phyloP scores from a whole-genome alignment of 2,888 invertebrate species.

The Napeogenes sylphis region DNA sequence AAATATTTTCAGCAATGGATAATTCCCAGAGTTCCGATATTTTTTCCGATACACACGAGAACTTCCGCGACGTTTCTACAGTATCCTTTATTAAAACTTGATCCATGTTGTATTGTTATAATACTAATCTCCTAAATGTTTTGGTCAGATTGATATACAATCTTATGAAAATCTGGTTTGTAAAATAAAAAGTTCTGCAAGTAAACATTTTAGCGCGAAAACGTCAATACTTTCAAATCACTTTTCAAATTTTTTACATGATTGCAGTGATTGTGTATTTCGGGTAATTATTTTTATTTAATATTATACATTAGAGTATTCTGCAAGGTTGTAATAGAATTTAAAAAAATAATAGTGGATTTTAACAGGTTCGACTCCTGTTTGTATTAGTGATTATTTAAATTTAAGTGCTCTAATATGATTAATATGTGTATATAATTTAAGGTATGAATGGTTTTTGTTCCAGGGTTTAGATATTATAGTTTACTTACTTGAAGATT shows the following conservation, averaged over 20 bases:
- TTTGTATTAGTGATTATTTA: too few relatives aligned
- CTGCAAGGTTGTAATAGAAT: too few relatives aligned
- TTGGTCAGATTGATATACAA: slow-evolving; percentile 43
- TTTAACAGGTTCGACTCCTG: too few relatives aligned
- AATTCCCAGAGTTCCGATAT: slow-evolving; percentile 56
- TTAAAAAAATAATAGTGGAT: too few relatives aligned
- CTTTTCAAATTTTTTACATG: slow-evolving; percentile 45
- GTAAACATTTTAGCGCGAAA: slow-evolving; percentile 26
- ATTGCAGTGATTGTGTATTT: slow-evolving; percentile 49
- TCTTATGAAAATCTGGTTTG: slow-evolving; percentile 45
- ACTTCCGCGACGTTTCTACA: slow-evolving; percentile 32
- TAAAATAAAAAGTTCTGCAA: slow-evolving; percentile 45
- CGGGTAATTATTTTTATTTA: slow-evolving; percentile 42
- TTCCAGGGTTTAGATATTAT: slow-evolving; percentile 55
- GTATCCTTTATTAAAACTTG: slow-evolving; percentile 44
- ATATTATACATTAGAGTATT: neutral
- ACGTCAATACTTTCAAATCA: slow-evolving; percentile 38
- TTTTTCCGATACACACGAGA: slow-evolving; percentile 42
- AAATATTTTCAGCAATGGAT: slow-evolving; percentile 41
- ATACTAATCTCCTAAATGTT: slow-evolving; percentile 21
- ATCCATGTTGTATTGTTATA: neutral
- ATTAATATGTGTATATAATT: slow-evolving; percentile 7
- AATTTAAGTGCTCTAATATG: too few relatives aligned
- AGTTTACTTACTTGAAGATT: slow-evolving; percentile 37
- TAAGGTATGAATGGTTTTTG: slow-evolving; percentile 1